Percentiles rank a stretch among this genome's conserved stretches.
These are phyloP conservation scores for Anguilla marmorata DNA, from an alignment of 2,797 vertebrate genomes.

Conservation along the genomic window DNA sequence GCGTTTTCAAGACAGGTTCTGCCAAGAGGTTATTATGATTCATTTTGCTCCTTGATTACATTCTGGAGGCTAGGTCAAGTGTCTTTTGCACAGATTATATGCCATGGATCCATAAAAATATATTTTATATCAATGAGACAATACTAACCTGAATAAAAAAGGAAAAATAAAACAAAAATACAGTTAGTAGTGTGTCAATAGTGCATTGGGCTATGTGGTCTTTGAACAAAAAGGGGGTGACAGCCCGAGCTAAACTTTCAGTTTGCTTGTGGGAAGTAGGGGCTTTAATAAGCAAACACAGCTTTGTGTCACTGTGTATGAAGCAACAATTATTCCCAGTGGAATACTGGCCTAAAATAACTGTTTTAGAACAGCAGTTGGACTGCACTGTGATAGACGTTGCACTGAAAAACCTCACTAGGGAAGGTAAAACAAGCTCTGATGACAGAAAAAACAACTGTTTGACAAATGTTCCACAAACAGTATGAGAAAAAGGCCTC, in stretches of 20 bases:
- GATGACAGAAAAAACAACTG: neutral
- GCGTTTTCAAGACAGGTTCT: neutral
- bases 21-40: neutral
- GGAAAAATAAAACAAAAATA: too few species aligned
- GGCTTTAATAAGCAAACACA: neutral
- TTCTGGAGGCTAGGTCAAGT: neutral
- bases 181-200: neutral
- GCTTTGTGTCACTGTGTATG: neutral
- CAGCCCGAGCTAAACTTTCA: neutral
- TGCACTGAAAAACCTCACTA: neutral
- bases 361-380: neutral
- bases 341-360: neutral
- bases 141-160: too few species aligned
- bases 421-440: neutral
- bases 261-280: neutral
- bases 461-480: neutral
- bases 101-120: neutral
- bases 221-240: neutral
- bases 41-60: neutral
- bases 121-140: too few species aligned
- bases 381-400: neutral
- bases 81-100: neutral
- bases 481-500: neutral
- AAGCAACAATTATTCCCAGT: neutral
- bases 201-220: neutral